Evolutionary conservation across 2,797 vertebrate genomes (phyloP), one percentile per base, ranked within the genome.

Genomic region (Hypotaenidia okinawae): DNA sequence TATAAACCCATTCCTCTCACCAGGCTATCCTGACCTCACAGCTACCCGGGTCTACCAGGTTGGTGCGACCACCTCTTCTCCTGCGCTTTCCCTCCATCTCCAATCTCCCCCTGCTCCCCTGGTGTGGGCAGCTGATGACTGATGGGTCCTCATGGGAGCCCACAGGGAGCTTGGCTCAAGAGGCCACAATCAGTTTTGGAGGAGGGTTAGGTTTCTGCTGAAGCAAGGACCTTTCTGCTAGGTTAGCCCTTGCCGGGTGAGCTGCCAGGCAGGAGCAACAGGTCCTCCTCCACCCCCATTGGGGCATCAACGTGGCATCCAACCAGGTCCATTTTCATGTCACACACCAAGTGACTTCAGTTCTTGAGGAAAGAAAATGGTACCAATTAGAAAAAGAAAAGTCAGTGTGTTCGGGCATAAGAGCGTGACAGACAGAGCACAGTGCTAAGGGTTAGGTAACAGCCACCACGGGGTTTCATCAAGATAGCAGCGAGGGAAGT

Each of bases 151-250:
- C 49, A 30, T 11, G 39, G n/a, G 35, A 18, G 9, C 9, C 5
- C 2, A 1, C 11, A 22, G 30, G 68, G 57, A 74, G 21, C 21
- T 18, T 30, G 37, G 33, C 28, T 66, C 52, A 57, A 35, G 43
- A 39, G 13, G 35, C 72, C 39, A 35, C 39, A 22, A 57, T 21
- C 33, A 37, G 37, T 37, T 37, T 37, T 37, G 37, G 37, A 37
- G 37, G 10, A 37, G 37, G 37, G 37, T 37, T 37, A 37, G 37
- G 37, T 37, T 37, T 37, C 37, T 37, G 37, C 37, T 61, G 11
- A 32, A 57, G 9, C 1, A 0, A 72, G 30, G 11, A 15, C 54
- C 64, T 84, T 87, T 66, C 58, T 80, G 47, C 41, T 0, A 0
- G 19, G 11, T 43, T 47, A 27, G 21, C 28, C 39, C 35, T 32